Evolutionary conservation across 2,113 vertebrate genomes (phyloP).

Genomic region (Ramphastos sulfuratus): DNA sequence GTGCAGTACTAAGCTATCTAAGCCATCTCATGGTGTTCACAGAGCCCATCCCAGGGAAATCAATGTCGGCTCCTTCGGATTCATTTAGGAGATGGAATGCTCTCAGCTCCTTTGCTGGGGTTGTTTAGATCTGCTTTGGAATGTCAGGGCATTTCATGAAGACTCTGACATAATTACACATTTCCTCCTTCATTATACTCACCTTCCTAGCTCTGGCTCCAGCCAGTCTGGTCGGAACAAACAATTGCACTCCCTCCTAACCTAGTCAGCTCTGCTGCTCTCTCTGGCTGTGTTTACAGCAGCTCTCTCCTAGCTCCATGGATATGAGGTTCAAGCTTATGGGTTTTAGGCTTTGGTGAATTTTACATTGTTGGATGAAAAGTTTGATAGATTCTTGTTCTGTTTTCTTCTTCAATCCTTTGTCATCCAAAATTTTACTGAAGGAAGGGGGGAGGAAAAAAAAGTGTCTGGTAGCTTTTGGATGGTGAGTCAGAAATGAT

Average conservation of each 20-base stretch:
- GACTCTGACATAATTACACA: conserved; percentile 26
- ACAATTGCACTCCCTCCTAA: conserved; percentile 54
- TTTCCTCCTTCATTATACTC: conserved; percentile 70
- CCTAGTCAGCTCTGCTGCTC: conserved; percentile 25
- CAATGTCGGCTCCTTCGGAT: not conserved
- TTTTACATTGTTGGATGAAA: not conserved
- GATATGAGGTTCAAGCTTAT: not conserved
- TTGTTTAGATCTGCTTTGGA: conserved; percentile 44
- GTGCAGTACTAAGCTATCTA: not conserved
- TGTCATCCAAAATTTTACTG: not conserved
- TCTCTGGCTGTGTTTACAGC: conserved; percentile 22
- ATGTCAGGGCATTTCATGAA: not conserved
- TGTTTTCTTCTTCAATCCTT: not conserved
- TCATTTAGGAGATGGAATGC: conserved; percentile 5
- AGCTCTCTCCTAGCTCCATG: not conserved
- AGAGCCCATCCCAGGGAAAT: not conserved
- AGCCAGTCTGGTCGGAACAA: conserved; percentile 78
- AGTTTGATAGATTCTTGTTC: not conserved
- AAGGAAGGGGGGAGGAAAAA: not conserved
- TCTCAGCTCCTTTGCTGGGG: not conserved
- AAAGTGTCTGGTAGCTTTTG: not conserved
- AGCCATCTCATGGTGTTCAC: not conserved
- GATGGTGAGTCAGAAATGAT: not conserved
- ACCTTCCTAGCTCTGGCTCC: conserved; percentile 80
- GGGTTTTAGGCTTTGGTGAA: not conserved